Evolutionary conservation across 2,888 invertebrate species (phyloP).

Genomic region (Papilio gigon): DNA sequence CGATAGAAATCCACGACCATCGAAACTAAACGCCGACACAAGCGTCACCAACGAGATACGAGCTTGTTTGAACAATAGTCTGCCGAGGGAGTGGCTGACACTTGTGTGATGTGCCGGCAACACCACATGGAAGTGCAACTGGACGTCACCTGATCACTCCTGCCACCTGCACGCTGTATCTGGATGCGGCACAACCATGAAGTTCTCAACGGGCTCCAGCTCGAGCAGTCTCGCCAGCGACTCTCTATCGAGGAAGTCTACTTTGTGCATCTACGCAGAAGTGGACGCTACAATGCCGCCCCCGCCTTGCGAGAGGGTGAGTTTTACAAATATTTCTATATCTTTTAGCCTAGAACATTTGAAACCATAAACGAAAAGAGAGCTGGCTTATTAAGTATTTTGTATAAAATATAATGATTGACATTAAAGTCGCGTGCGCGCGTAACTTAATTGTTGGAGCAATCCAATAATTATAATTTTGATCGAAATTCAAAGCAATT

Average conservation of each 20-base stretch:
- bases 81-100: conserved; percentile 51
- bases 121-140: conserved; percentile 71
- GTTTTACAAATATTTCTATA: conserved; percentile 45
- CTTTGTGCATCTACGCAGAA: conserved; percentile 85
- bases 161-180: conserved; percentile 40
- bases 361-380: conserved; percentile 44
- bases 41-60: conserved; percentile 46
- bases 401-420: not conserved
- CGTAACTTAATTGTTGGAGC: not conserved
- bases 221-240: conserved; percentile 86
- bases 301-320: conserved; percentile 80
- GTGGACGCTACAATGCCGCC: conserved; percentile 73
- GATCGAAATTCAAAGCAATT: not conserved
- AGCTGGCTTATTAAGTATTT: not conserved
- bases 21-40: conserved; percentile 56
- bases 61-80: conserved; percentile 22
- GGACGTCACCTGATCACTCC: conserved; percentile 70
- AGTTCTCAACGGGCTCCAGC: conserved; percentile 85
- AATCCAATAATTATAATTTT: conserved; percentile 2
- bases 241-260: conserved; percentile 84
- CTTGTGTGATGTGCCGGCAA: conserved; percentile 77
- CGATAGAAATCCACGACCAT: conserved; percentile 54
- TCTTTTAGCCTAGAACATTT: conserved; percentile 32
- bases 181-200: conserved; percentile 73
- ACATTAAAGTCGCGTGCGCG: not conserved